Evolutionary conservation across 2,888 invertebrate genomes (phyloP).

Genomic region (Drosophila trichaetosa): DNA sequence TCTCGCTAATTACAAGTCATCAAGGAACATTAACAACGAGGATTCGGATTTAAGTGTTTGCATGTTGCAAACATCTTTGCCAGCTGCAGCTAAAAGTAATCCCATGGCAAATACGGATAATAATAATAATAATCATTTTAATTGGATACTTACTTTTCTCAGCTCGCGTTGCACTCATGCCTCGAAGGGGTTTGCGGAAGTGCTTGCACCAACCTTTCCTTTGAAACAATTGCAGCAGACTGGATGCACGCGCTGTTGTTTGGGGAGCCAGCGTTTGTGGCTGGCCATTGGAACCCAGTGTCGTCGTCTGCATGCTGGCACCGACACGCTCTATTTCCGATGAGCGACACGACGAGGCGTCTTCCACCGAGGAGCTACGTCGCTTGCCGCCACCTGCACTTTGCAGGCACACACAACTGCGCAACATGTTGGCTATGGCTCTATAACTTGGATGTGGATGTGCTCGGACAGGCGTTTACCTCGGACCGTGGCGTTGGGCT

Average conservation of each 20-base stretch:
- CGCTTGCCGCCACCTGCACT: conserved; percentile 81
- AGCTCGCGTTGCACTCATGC: conserved; percentile 90
- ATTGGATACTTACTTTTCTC: conserved; percentile 89
- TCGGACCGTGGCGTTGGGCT: conserved; percentile 10
- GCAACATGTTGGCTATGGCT: conserved; percentile 76
- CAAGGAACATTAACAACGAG: no score
- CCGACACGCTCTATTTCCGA: conserved; percentile 85
- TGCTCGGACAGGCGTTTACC: conserved; percentile 25
- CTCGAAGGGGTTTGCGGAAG: conserved; percentile 88
- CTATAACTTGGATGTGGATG: conserved; percentile 7
- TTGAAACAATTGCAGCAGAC: conserved; percentile 83
- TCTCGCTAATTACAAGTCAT: not conserved
- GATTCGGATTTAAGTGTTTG: not conserved
- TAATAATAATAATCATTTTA: not conserved
- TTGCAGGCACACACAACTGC: conserved; percentile 84
- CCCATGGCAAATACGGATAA: not conserved
- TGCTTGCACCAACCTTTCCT: conserved; percentile 88
- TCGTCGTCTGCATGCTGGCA: conserved; percentile 69
- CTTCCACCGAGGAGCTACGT: conserved; percentile 85
- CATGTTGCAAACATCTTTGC: not conserved
- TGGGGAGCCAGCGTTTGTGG: conserved; percentile 57
- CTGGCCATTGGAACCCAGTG: conserved; percentile 66
- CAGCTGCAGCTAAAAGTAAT: not conserved
- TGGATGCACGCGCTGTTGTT: conserved; percentile 71
- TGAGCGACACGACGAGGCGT: conserved; percentile 84